Evolutionary conservation across 2,113 vertebrate species (phyloP).

Genomic region (Salvelinus sp.): DNA sequence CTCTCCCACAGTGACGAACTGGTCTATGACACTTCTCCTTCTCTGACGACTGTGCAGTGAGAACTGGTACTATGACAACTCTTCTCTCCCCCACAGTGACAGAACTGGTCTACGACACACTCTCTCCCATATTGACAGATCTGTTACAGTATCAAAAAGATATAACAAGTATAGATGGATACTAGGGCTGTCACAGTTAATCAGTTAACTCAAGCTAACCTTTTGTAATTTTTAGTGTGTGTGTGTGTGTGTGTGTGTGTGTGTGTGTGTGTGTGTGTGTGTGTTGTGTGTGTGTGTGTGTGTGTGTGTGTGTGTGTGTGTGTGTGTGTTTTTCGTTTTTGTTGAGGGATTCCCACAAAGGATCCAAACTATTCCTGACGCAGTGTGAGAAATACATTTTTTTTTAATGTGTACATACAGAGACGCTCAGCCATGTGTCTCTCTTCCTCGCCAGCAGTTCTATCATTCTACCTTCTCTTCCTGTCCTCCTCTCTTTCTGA

Average conservation of each 20-base stretch:
- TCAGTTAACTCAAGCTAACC: slow-evolving; percentile 7
- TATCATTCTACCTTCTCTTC: slow-evolving; percentile 26
- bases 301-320: background rate
- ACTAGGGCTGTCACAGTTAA: too few relatives aligned
- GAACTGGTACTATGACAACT: too few relatives aligned
- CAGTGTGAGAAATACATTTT: slow-evolving; percentile 53
- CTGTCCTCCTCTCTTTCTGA: slow-evolving; percentile 3
- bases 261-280: slow-evolving; percentile 13
- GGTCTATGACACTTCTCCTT: too few relatives aligned
- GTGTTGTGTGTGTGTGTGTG: background rate
- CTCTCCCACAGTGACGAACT: too few relatives aligned
- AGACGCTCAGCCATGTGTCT: slow-evolving; percentile 31
- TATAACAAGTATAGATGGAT: slow-evolving; percentile 2
- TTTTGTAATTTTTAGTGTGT: slow-evolving; percentile 36
- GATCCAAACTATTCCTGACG: slow-evolving; percentile 40
- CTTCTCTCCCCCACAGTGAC: too few relatives aligned
- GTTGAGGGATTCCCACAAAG: background rate
- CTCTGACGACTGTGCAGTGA: too few relatives aligned
- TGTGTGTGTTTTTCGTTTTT: background rate
- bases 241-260: slow-evolving; percentile 21
- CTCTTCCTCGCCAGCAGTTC: slow-evolving; percentile 21
- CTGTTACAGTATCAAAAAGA: slow-evolving; percentile 40
- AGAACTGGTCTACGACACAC: too few relatives aligned
- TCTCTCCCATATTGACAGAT: too few relatives aligned
- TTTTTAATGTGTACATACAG: slow-evolving; percentile 34